These are phyloP conservation scores for Acleris cristana DNA, from an alignment of 2,888 invertebrate genomes.

Conservation along the genomic window DNA sequence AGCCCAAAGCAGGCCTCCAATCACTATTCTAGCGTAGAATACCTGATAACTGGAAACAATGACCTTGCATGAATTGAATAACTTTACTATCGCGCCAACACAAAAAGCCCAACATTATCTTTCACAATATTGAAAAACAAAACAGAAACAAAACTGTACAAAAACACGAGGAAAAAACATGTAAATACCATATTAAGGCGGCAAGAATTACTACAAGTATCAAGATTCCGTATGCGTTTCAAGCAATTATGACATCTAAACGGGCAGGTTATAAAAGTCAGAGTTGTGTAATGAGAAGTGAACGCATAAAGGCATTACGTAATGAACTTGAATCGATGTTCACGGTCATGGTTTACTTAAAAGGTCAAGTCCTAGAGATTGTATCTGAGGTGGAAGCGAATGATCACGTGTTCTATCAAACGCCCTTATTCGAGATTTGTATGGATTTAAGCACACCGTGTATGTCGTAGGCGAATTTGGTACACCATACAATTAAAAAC, in stretches of 20 bases:
- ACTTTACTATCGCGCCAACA: constrained; percentile 17
- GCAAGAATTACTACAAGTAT: constrained; percentile 17
- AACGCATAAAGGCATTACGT: constrained; percentile 66
- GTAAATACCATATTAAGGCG: constrained; percentile 10
- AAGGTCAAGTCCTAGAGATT: constrained; percentile 66
- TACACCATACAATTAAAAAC: constrained; percentile 4
- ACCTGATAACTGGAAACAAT: constrained; percentile 17
- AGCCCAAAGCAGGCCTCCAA: constrained; percentile 34
- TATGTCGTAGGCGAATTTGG: too few species aligned
- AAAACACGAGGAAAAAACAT: constrained; percentile 9
- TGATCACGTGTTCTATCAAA: constrained; percentile 16
- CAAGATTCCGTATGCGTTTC: constrained; percentile 14
- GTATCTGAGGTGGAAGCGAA: constrained; percentile 52
- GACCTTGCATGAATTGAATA: constrained; percentile 24
- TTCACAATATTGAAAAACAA: constrained; percentile 3
- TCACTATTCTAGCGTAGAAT: constrained; percentile 21
- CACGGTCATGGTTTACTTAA: constrained; percentile 76
- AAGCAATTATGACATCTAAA: constrained; percentile 35
- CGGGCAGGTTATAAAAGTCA: constrained; percentile 37
- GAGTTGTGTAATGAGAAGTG: constrained; percentile 57
- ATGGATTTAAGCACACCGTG: too few species aligned
- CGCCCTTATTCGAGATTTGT: too few species aligned
- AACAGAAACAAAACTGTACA: constrained; percentile 7
- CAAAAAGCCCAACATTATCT: not conserved
- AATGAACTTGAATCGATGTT: constrained; percentile 72